A percentile compares a stretch with the other conserved stretches of the same genome.
Evolutionary conservation across 2,888 invertebrate genomes (phyloP).

Genomic region (Cryptus armator): DNA sequence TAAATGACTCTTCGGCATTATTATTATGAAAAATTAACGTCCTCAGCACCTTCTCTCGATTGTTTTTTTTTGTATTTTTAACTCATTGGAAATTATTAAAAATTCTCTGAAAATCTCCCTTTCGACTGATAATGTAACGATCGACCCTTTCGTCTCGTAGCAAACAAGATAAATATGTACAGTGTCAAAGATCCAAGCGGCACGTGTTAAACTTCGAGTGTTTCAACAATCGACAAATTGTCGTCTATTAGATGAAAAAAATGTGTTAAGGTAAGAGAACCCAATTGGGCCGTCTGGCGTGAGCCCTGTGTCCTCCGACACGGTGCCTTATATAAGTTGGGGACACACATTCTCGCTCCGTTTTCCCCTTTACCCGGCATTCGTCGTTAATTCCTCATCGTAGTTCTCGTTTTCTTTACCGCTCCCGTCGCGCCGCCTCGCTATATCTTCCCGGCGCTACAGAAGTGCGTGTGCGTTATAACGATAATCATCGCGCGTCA

Average conservation of each 20-base stretch:
- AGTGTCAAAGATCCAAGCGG: not conserved
- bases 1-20: no score
- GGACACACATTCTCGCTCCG: not conserved
- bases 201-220: not conserved
- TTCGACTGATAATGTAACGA: no score
- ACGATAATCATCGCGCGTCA: constrained; percentile 52
- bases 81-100: no score
- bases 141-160: not conserved
- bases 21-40: no score
- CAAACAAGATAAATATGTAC: not conserved
- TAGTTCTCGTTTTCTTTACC: constrained; percentile 12
- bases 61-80: no score
- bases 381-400: not conserved
- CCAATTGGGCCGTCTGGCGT: not conserved
- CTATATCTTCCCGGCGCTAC: constrained; percentile 2
- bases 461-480: constrained; percentile 51
- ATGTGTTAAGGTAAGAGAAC: not conserved
- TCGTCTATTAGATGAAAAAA: not conserved
- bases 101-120: no score
- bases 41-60: no score
- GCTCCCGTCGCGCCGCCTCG: not conserved
- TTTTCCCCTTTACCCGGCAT: constrained; percentile 14
- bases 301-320: not conserved
- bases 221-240: not conserved
- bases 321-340: constrained; percentile 8